These are phyloP conservation scores for Torymus texanus DNA, from an alignment of 2,888 invertebrate species.

Conservation along the genomic window DNA sequence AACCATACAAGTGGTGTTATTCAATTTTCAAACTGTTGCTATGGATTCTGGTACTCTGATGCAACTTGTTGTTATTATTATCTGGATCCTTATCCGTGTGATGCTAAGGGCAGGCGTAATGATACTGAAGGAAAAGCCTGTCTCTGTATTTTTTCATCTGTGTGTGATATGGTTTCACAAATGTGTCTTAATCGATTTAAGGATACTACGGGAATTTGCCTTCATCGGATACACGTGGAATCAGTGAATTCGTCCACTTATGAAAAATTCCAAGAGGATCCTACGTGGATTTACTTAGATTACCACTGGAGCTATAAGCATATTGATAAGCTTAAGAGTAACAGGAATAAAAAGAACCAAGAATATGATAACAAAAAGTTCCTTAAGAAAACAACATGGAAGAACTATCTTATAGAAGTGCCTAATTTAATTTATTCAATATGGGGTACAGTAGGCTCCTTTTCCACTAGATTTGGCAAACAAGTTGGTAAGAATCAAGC, in stretches of 20 bases:
- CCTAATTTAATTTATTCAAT: constrained; percentile 68
- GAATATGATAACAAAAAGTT: constrained; percentile 12
- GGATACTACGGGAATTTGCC: constrained; percentile 70
- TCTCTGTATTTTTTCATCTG: constrained; percentile 65
- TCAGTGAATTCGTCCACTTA: constrained; percentile 63
- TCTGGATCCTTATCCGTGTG: constrained; percentile 70
- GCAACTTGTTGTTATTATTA: constrained; percentile 69
- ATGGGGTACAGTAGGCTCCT: constrained; percentile 70
- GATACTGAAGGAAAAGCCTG: constrained; percentile 63
- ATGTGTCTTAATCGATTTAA: constrained; percentile 66
- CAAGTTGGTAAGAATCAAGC: constrained; percentile 68
- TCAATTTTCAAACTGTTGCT: constrained; percentile 72
- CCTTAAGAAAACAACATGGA: constrained; percentile 64
- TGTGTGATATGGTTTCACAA: constrained; percentile 67
- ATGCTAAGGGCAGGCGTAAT: constrained; percentile 62
- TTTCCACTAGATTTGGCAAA: constrained; percentile 66
- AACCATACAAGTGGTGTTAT: constrained; percentile 65
- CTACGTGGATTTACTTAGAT: constrained; percentile 72
- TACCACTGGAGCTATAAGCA: constrained; percentile 70
- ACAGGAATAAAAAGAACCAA: constrained; percentile 12
- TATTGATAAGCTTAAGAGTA: neutral
- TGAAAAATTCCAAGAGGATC: constrained; percentile 67
- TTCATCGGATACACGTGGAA: constrained; percentile 69
- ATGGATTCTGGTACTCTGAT: constrained; percentile 71
- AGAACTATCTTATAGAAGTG: constrained; percentile 69